Base-by-base conservation (phyloP, 1,140 invertebrate species). In the Phymorhynchus buccinoides region DNA sequence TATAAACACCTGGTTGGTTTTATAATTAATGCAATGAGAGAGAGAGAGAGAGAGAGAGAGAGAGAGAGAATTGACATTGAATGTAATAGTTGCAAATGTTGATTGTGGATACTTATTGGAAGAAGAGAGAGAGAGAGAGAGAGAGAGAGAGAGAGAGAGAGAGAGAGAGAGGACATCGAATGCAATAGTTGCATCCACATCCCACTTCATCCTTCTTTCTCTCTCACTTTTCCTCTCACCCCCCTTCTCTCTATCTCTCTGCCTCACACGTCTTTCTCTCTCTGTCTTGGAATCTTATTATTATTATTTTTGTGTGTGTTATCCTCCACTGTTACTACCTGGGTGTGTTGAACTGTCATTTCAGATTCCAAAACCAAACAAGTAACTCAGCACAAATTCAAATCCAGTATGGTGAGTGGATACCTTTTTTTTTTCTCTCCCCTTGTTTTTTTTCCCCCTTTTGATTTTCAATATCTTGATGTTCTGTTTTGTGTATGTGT, bases 331-430 rank as follows among this genome's bases (percentile, higher is more conserved):
- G 9, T 42, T 79, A 44, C 41, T 42, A 79, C n/a, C 44, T 14
- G 3, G 12, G n/a, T 32, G 22, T 84, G 41, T 79, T 39, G 52
- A 7, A n/a, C 48, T 78, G 44, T 35, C 39, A n/a, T 85, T 96
- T 80, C 95, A 99, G 98, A 99, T 97, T 97, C 98, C 88, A 99
- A 99, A 95, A 98, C 97, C 90, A 96, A 97, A 90, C 97, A 99
- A 95, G 96, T 99, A 88, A 96, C 98, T 91, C 97, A 98, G 94
- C 95, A 98, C 93, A 98, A 97, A 95, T 99, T 99, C 94, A 98
- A 98, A 94, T 99, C 99, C 78, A 96, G 97, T 91, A 98, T 99
- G 98, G 98, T 98, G 95, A 97, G 97, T 95, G 84, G 4, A 22
- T 73, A 79, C 84, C 18, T 68, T 82, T 83, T 42, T 32, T 37